Percentiles rank a stretch among this genome's conserved stretches.
Conservation (phyloP, 37 sponge, comb jelly and placozoan species). For the Hormiphora californensis region DNA sequence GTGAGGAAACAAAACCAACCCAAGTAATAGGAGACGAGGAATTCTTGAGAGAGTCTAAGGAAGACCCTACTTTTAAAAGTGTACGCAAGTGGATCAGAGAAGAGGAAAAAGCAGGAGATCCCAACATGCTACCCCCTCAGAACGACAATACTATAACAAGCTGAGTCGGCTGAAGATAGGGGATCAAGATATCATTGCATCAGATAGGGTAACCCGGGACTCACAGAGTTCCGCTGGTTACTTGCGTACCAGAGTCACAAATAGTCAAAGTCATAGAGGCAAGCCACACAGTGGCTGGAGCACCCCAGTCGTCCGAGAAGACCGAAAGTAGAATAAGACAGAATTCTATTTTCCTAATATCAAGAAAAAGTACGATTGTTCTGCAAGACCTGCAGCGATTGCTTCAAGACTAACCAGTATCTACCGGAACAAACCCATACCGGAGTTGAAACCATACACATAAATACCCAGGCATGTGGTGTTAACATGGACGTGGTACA, state of each 20-base stretch:
- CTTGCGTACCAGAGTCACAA: background rate
- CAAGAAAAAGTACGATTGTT: background rate
- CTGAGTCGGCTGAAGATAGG: background rate
- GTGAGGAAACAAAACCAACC: too few relatives aligned
- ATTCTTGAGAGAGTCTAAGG: too few relatives aligned
- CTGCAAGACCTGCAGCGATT: background rate
- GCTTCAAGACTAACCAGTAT: background rate
- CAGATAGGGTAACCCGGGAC: background rate
- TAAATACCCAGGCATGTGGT: background rate
- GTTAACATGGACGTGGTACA: constrained; percentile 9
- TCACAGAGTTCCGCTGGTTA: background rate
- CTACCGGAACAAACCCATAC: background rate
- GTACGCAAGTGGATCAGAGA: background rate
- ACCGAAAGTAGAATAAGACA: background rate
- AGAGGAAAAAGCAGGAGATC: background rate
- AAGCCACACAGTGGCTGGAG: background rate
- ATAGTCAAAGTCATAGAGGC: background rate
- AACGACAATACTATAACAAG: background rate
- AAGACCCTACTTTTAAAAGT: background rate
- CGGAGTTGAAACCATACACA: background rate
- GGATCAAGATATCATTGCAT: background rate
- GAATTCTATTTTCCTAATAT: constrained; percentile 10
- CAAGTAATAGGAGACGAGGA: too few relatives aligned
- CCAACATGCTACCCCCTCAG: background rate
- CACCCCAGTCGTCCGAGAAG: background rate